These are phyloP conservation scores for Stenodema calcarata DNA, from an alignment of 2,888 invertebrate genomes.

Conservation along the genomic window DNA sequence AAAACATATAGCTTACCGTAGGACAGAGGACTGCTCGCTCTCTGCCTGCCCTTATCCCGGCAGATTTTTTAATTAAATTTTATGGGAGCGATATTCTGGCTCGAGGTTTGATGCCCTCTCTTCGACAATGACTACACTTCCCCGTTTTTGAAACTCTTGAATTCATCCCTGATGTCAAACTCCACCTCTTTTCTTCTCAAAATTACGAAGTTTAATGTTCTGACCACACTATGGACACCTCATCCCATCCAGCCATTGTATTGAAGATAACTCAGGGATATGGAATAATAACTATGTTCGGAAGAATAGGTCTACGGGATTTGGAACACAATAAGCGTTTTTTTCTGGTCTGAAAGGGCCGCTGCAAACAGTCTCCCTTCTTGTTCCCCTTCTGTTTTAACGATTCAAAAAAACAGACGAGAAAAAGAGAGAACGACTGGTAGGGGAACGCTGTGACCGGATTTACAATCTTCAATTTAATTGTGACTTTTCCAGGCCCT, in stretches of 20 bases:
- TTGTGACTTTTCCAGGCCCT: neutral
- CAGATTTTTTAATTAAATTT: slow-evolving; percentile 23
- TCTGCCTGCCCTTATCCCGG: slow-evolving; percentile 7
- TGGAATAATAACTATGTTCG: neutral
- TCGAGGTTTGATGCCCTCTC: neutral
- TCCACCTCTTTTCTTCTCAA: neutral
- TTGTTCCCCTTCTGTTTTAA: neutral
- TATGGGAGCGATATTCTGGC: slow-evolving; percentile 16
- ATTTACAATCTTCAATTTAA: slow-evolving; percentile 2
- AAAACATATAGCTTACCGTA: slow-evolving; percentile 26
- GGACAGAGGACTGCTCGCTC: neutral
- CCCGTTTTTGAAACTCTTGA: neutral
- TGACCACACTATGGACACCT: neutral
- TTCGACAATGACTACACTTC: neutral
- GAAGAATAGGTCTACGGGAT: neutral
- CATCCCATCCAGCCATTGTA: neutral
- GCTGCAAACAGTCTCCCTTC: neutral
- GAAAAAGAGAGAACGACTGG: neutral
- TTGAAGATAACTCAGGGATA: neutral
- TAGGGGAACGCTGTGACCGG: neutral
- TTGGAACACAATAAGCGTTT: neutral
- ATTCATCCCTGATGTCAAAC: neutral
- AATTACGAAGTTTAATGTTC: neutral
- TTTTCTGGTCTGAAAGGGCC: neutral
- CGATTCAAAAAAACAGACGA: neutral